Conservation (phyloP, 2,888 invertebrate genomes). For the Nasonia oneida region DNA sequence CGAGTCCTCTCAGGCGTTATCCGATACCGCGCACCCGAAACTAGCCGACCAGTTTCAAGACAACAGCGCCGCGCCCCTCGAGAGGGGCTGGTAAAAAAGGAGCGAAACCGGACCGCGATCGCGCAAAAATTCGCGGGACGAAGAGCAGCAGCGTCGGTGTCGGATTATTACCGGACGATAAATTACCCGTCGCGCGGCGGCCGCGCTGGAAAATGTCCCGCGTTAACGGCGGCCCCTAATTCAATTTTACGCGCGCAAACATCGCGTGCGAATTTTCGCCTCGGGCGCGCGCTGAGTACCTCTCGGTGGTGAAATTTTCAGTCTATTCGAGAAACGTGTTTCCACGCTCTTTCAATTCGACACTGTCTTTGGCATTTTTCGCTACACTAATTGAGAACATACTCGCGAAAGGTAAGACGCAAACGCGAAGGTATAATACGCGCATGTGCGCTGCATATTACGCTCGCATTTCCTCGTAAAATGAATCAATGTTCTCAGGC, state of each 20-base stretch:
- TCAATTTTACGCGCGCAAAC: conserved; percentile 17
- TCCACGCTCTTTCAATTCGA: too few species aligned
- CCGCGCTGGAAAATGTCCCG: conserved; percentile 16
- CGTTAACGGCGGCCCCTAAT: conserved; percentile 12
- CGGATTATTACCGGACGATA: conserved; percentile 24
- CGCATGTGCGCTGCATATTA: neutral
- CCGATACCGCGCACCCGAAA: neutral
- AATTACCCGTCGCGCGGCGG: neutral
- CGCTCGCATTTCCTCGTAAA: neutral
- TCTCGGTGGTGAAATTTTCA: neutral
- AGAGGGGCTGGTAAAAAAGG: neutral
- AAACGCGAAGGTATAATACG: neutral
- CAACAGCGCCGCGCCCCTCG: neutral
- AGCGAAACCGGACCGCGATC: neutral
- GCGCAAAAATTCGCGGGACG: neutral
- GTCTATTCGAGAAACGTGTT: too few species aligned
- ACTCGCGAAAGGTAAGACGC: neutral
- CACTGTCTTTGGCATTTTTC: too few species aligned
- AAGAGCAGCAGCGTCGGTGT: conserved; percentile 14
- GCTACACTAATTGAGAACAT: too few species aligned
- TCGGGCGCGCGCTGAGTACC: neutral
- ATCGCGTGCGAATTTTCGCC: conserved; percentile 12
- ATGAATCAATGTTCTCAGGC: neutral
- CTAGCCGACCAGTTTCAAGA: neutral
- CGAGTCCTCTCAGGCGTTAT: neutral